Percentiles rank a stretch among this genome's conserved stretches.
phyloP scores from a whole-genome alignment of 1,140 invertebrate species.

The Anastrepha obliqua region DNA sequence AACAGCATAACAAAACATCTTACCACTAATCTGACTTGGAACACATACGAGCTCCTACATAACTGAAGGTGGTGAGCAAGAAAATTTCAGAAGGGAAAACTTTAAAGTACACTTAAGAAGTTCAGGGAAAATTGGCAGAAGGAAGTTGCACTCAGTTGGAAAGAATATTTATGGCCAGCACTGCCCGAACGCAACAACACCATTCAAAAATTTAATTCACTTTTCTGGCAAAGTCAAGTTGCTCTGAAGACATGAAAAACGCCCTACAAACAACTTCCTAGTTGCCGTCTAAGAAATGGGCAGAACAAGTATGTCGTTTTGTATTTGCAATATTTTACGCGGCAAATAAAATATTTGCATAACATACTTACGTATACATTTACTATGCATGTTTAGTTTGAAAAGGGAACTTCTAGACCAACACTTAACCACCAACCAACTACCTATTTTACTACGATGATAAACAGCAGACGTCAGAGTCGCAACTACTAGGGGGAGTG shows the following conservation, averaged over 20 bases:
- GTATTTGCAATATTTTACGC: conserved; percentile 45
- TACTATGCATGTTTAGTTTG: not conserved
- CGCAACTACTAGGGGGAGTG: not conserved
- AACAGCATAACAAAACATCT: not conserved
- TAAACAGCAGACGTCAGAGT: not conserved
- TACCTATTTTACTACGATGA: not conserved
- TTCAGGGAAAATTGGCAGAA: conserved; percentile 51
- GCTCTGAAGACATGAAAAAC: not conserved
- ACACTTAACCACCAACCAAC: not conserved
- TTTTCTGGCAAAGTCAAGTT: conserved; percentile 35
- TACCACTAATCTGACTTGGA: conserved; percentile 32
- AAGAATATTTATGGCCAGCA: conserved; percentile 40
- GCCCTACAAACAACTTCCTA: not conserved
- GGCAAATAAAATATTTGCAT: conserved; percentile 48
- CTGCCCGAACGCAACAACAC: not conserved
- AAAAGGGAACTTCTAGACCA: not conserved
- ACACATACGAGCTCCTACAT: not conserved
- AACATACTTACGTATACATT: not conserved
- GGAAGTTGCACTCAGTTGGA: conserved; percentile 49
- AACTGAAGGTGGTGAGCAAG: not conserved
- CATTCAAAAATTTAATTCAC: conserved; percentile 53
- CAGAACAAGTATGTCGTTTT: conserved; percentile 9
- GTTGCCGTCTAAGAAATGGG: conserved; percentile 30
- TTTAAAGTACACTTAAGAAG: conserved; percentile 51
- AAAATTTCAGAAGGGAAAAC: conserved; percentile 19